phyloP scores from a whole-genome alignment of 2,888 invertebrate species.

The Ashinkailepas kermadecensis region DNA sequence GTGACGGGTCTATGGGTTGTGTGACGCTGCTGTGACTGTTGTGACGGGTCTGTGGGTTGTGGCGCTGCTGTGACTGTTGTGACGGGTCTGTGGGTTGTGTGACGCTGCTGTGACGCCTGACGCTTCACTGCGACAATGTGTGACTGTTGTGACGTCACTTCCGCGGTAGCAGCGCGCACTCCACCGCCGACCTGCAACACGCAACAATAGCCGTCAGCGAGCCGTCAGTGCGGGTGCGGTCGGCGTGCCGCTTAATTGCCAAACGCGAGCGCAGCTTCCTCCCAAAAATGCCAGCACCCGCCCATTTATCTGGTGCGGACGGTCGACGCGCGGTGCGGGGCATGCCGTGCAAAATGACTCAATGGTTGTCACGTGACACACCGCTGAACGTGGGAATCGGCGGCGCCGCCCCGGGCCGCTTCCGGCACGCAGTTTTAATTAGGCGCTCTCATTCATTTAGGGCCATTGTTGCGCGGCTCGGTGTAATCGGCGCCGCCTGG shows the following conservation, averaged over 20 bases:
- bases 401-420: background rate
- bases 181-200: background rate
- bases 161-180: background rate
- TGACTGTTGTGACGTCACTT: too few relatives aligned
- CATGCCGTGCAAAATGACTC: background rate
- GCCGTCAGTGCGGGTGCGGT: background rate
- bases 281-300: background rate
- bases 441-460: slow-evolving; percentile 1
- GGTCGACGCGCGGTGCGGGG: background rate
- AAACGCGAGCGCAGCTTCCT: background rate
- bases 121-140: too few relatives aligned
- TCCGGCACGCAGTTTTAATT: slow-evolving; percentile 11
- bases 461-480: background rate
- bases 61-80: too few relatives aligned
- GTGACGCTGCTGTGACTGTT: too few relatives aligned
- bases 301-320: background rate
- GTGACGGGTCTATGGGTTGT: too few relatives aligned
- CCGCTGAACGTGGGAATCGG: slow-evolving; percentile 15
- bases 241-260: background rate
- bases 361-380: background rate
- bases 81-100: too few relatives aligned
- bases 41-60: too few relatives aligned
- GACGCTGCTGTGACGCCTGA: too few relatives aligned
- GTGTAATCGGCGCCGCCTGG: background rate
- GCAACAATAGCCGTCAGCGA: background rate